These are phyloP conservation scores for Synchiropus splendidus DNA, from an alignment of 2,113 vertebrate species.

Conservation along the genomic window DNA sequence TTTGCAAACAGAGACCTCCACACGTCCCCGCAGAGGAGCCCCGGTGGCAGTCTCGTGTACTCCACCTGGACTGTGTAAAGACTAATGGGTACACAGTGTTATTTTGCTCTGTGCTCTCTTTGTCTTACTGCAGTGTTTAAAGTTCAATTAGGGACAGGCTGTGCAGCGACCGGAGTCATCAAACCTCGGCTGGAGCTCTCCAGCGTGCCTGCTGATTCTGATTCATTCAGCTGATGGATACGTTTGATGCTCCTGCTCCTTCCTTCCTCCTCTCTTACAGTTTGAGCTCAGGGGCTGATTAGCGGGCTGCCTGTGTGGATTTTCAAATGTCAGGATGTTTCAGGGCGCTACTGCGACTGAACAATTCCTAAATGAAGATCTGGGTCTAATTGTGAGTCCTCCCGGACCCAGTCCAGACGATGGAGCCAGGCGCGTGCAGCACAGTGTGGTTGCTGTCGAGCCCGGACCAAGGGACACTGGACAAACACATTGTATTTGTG, in stretches of 20 bases:
- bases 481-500: too few species aligned
- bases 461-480: too few species aligned
- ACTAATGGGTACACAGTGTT: conserved; percentile 14
- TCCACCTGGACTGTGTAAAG: conserved; percentile 4
- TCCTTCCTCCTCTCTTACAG: too few species aligned
- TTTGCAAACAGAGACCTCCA: too few species aligned
- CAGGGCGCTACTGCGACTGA: too few species aligned
- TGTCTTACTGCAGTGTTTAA: conserved; percentile 21
- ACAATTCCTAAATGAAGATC: too few species aligned
- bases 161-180: conserved; percentile 27
- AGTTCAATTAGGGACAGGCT: conserved; percentile 33
- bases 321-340: conserved; percentile 10
- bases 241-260: conserved; percentile 23
- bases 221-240: conserved; percentile 46
- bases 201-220: too few species aligned
- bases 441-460: too few species aligned
- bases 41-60: neutral
- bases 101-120: conserved; percentile 7
- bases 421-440: too few species aligned
- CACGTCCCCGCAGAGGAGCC: neutral
- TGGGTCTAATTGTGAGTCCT: too few species aligned
- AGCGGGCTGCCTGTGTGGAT: conserved; percentile 19
- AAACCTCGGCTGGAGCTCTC: conserved; percentile 15
- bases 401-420: too few species aligned
- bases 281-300: conserved; percentile 21